These are phyloP conservation scores for Panthera uncia DNA, from an alignment of 2,113 vertebrate species.

Conservation along the genomic window DNA sequence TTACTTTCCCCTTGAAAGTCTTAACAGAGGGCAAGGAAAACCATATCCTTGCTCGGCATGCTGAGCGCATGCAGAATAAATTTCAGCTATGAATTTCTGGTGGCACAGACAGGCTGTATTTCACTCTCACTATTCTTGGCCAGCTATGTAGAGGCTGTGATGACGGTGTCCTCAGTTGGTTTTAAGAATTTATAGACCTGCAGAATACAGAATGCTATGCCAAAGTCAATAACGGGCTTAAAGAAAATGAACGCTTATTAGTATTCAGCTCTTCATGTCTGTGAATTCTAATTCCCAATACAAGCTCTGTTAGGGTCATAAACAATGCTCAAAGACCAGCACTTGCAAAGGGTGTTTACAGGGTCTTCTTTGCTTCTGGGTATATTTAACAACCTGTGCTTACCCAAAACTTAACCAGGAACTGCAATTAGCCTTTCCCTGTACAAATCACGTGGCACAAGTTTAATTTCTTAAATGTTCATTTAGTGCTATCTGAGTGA, in stretches of 20 bases:
- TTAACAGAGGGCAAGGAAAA: not conserved
- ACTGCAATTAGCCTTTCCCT: not conserved
- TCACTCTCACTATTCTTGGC: not conserved
- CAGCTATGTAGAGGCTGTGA: not conserved
- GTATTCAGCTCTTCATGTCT: conserved; percentile 42
- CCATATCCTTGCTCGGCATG: not conserved
- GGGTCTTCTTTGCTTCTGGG: not conserved
- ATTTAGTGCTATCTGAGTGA: not conserved
- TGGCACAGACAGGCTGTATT: not conserved
- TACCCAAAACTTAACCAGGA: not conserved
- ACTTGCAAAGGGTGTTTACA: not conserved
- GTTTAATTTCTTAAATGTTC: not conserved
- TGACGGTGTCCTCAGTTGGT: not conserved
- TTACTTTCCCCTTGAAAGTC: conserved; percentile 32
- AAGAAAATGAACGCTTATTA: conserved; percentile 40
- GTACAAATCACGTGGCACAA: not conserved
- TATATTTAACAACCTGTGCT: not conserved
- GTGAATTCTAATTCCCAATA: not conserved
- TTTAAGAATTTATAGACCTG: conserved; percentile 48
- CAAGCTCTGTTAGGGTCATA: not conserved
- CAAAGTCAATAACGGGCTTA: conserved; percentile 28
- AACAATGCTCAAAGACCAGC: conserved; percentile 16
- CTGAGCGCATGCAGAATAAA: not conserved
- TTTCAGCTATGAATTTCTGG: conserved; percentile 27
- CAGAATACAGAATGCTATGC: conserved; percentile 19